Base-by-base conservation (phyloP, 2,113 vertebrate species). In the Mohoua ochrocephala region DNA sequence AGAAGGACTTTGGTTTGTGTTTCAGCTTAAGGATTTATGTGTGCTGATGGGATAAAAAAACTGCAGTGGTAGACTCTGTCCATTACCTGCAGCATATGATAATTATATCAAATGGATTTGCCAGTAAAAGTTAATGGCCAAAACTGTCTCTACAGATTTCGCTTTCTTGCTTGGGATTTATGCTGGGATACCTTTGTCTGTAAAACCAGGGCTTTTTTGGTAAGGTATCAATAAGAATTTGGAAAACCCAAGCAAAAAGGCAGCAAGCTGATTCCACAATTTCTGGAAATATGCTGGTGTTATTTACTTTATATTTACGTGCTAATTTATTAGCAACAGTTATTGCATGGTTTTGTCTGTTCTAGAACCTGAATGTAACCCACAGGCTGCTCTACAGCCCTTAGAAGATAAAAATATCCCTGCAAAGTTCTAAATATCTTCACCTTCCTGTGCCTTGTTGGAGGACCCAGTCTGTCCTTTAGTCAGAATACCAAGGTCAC, bases 81-180 rank as follows among this genome's bases (percentile, higher is more conserved):
- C n/a, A 50, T 89, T 92, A 37, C 54, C 56, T 87, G 56, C 39
- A 82, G 44, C 56, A 87, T 44, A 42, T 61, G 54, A 65, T 82
- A 70, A 94, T 94, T 81, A 54, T 39, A 67, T 67, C 30, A 59
- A 70, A 59, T 59, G 24, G 12, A 3, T 63, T 94, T 70, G 33
- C 64, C 64, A 78, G 39, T 78, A 84, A 93, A 95, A 95, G 42
- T 70, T 93, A 91, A 95, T 42, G 73, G 75, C 33, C 52, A 78
- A 91, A 91, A 54, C 69, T 82, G 4, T 61, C 82, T 64, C 64
- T 45, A 45, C 39, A 84, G 50, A n/a, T 78, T 81, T 84, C 20
- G 37, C 13, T 83, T 65, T 45, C 45, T 77, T 14, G 6, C 59
- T 88, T 76, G 11, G 42, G 53, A 52, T 83, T 83, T 68, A 79